phyloP scores from a whole-genome alignment of 2,888 invertebrate genomes.

The Metopia argyrocephala region DNA sequence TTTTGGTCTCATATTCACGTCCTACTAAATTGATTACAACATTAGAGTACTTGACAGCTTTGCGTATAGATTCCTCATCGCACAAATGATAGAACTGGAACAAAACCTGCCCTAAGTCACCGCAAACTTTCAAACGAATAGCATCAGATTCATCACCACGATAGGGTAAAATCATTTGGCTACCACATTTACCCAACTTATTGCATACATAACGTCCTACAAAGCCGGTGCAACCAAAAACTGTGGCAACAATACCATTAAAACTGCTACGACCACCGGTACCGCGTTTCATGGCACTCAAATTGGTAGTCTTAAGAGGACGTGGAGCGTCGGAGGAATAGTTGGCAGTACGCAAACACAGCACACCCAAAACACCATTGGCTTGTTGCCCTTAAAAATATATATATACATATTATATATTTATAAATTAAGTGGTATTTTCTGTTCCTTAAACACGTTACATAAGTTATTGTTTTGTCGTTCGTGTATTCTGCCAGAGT shows the following conservation, averaged over 20 bases:
- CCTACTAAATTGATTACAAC: constrained; percentile 97
- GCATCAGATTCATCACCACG: constrained; percentile 91
- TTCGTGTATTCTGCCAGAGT: constrained; percentile 14
- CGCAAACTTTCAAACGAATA: constrained; percentile 88
- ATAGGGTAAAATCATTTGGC: constrained; percentile 95
- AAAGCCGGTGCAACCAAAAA: constrained; percentile 95
- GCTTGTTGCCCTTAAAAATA: constrained; percentile 69
- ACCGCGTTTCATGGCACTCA: constrained; percentile 87
- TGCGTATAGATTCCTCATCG: constrained; percentile 91
- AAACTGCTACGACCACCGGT: constrained; percentile 97
- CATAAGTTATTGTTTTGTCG: constrained; percentile 67
- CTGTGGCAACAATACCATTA: constrained; percentile 98
- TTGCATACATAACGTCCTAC: constrained; percentile 93
- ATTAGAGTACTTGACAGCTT: constrained; percentile 95
- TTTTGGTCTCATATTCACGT: constrained; percentile 93
- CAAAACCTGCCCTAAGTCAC: constrained; percentile 96
- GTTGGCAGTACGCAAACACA: constrained; percentile 72
- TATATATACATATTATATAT: not conserved
- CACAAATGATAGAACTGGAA: constrained; percentile 91
- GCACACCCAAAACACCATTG: constrained; percentile 73
- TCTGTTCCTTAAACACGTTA: constrained; percentile 61
- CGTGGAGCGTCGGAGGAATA: constrained; percentile 74
- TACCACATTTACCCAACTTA: constrained; percentile 91
- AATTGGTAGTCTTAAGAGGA: constrained; percentile 80
- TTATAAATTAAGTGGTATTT: constrained; percentile 16